Percentiles rank a stretch among this genome's conserved stretches.
These are phyloP conservation scores for Myotis yumanensis DNA, from an alignment of 2,113 vertebrate genomes.

Conservation along the genomic window DNA sequence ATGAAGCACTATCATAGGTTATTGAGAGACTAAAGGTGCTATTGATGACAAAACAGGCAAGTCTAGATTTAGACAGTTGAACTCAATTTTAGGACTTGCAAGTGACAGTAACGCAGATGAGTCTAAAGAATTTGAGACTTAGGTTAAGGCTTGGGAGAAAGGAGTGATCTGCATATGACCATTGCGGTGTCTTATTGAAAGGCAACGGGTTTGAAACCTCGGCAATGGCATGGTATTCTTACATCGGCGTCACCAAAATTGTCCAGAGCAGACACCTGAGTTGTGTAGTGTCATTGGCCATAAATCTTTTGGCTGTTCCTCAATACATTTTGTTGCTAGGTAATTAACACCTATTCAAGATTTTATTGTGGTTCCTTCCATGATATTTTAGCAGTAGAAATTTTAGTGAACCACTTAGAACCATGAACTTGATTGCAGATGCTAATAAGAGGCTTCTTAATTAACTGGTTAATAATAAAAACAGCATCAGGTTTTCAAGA, in stretches of 20 bases:
- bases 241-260: neutral
- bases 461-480: conserved; percentile 58
- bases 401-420: conserved; percentile 20
- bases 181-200: neutral
- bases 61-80: conserved; percentile 15
- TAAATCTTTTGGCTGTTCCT: neutral
- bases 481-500: neutral
- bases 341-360: neutral
- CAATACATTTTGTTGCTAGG: neutral
- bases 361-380: conserved; percentile 5
- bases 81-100: neutral
- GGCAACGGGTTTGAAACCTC: neutral
- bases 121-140: neutral
- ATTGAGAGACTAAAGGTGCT: neutral
- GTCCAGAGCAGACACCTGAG: neutral
- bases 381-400: neutral
- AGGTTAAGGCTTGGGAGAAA: neutral
- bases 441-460: conserved; percentile 25
- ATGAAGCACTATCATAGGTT: neutral
- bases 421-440: conserved; percentile 27
- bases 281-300: neutral
- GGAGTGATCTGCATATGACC: neutral
- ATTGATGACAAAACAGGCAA: neutral
- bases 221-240: neutral
- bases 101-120: neutral